These are phyloP conservation scores for Leptinotarsa defecta DNA, from an alignment of 1,140 invertebrate species.

Conservation along the genomic window DNA sequence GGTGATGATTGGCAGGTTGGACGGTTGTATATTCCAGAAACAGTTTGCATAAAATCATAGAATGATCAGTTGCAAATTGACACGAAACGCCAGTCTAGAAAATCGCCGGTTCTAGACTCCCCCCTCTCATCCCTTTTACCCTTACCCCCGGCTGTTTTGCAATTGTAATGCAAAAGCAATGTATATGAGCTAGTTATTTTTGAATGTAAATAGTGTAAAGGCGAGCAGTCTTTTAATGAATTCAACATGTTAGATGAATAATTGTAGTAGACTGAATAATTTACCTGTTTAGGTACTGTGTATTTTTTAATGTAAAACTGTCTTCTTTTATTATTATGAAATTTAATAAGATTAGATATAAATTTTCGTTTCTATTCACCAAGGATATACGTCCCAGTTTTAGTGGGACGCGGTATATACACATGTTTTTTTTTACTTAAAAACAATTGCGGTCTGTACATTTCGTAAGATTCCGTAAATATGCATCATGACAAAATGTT, in stretches of 20 bases:
- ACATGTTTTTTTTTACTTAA: conserved; percentile 51
- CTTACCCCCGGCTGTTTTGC: neutral
- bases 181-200: conserved; percentile 50
- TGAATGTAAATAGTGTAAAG: conserved; percentile 58
- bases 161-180: conserved; percentile 39
- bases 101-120: neutral
- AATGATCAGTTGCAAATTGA: neutral
- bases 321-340: conserved; percentile 42
- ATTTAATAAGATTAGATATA: conserved; percentile 38
- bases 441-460: conserved; percentile 53
- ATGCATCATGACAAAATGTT: conserved; percentile 38
- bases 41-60: too few relatives aligned
- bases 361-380: conserved; percentile 43
- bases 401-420: conserved; percentile 55
- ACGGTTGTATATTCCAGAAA: too few relatives aligned
- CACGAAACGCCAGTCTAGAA: neutral
- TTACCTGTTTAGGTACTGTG: conserved; percentile 53
- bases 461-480: conserved; percentile 52
- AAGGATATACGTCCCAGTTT: conserved; percentile 55
- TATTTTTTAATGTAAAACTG: conserved; percentile 56
- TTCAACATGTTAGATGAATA: conserved; percentile 44
- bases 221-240: conserved; percentile 50
- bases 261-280: conserved; percentile 56
- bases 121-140: neutral
- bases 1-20: too few relatives aligned